phyloP scores from a whole-genome alignment of 1,140 invertebrate species.

The Nebria ingens region DNA sequence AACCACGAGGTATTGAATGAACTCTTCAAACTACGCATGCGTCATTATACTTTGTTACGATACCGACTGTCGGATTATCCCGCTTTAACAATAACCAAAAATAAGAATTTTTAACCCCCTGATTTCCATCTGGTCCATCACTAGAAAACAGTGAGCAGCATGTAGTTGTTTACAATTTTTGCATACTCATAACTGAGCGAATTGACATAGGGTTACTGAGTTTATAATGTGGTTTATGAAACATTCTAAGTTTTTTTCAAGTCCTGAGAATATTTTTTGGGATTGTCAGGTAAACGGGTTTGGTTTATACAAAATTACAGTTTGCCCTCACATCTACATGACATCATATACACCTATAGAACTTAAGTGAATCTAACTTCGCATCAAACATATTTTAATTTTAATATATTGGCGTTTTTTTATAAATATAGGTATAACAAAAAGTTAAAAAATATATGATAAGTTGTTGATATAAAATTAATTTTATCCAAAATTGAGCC shows the following conservation, averaged over 20 bases:
- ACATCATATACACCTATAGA: no score
- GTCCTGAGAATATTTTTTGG: neutral
- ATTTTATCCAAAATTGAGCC: no score
- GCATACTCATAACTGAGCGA: neutral
- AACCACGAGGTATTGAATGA: slow-evolving; percentile 14
- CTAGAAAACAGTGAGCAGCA: neutral
- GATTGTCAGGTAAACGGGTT: neutral
- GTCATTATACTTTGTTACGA: neutral
- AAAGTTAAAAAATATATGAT: no score
- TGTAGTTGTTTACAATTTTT: neutral
- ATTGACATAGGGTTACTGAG: neutral
- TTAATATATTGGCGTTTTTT: no score
- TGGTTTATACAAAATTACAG: no score
- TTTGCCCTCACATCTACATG: no score
- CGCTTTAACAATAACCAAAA: neutral
- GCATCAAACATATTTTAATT: no score
- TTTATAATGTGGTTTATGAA: neutral
- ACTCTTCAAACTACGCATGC: neutral
- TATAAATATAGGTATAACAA: no score
- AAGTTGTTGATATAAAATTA: no score
- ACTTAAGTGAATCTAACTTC: no score
- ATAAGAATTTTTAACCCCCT: neutral
- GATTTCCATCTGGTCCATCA: neutral
- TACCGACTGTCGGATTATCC: neutral
- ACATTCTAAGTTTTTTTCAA: neutral